Evolutionary conservation across 2,797 vertebrate genomes (phyloP), one percentile per base, ranked within the genome.

Genomic region (Sarcophilus harrisii): DNA sequence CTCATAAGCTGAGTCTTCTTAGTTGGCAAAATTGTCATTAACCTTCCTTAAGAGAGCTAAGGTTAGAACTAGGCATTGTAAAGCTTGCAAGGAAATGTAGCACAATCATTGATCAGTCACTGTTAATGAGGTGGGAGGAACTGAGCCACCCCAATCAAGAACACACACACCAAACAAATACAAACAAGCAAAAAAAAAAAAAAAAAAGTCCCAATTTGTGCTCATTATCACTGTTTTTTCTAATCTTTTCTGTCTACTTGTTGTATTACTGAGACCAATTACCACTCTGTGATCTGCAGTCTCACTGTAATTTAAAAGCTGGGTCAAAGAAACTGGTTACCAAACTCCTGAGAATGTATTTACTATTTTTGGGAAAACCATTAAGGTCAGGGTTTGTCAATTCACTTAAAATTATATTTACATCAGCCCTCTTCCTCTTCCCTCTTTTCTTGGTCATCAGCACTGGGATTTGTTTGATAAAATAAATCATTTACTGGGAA

Each of bases 21-120:
- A 12, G 29, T 57, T 73, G 52, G 94, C 93, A 95, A 93, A 97
- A 96, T 96, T 92, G 16, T 73, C 96, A 94, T 92, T 94, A 95
- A 45, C 45, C 52, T 91, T 55, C 90, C 92, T 93, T 54, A 92
- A 96, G 81, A 81, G 66, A 45, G 66, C 18, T 81, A 21, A 81
- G 18, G 66, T 8, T 81, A 81, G 66, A 91, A 57, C 57, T n/a
- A 95, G 91, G 93, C 38, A 13, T 27, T 90, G 14, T 92, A 90
- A 30, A 24, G 21, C n/a, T 38, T 81, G 6, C n/a, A 24, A 81
- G 66, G 18, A 81, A 21, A 81, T 45, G n/a, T 9, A 81, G n/a
- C 66, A 9, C 16, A 8, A 38, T 81, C n/a, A 24, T 45, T 24
- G 16, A 81, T 81, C 66, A 21, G 91, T 94, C 45, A 16, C 30